Base-by-base conservation (phyloP, 2,888 invertebrate species). In the Litoditis marina region DNA sequence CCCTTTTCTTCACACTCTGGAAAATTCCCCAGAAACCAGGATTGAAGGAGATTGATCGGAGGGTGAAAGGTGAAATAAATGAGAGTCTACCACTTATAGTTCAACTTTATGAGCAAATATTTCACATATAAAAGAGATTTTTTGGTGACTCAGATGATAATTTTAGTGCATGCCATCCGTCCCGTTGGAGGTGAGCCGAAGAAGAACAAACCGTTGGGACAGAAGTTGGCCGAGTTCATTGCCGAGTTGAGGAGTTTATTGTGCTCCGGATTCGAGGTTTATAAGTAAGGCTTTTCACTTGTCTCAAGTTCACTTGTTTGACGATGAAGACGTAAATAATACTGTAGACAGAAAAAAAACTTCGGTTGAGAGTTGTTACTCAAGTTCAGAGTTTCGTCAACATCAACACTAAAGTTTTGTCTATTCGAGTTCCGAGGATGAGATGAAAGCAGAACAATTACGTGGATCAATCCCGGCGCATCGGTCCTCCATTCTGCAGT, bases 1-100 rank as follows among this genome's bases (percentile, higher is more conserved):
- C 75, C 3, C 63, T 74, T 25, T 25, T 68, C 44, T 76, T 69
- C 56, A 65, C 71, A 1, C 25, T 77, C 11, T 65, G 64, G 60
- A 46, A 64, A 39, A 76, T 76, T 11, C 76, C 76, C 16, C 76
- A 76, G 56, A 58, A 52, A 28, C 58, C 63, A 0, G 63, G 63
- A 27, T 39, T 63, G 4, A 39, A 63, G 19, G 63, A 63, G 36
- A 51, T 63, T 31, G 63, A 63, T 25, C 34, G 63, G 13, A 63
- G 46, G 31, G 52, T 44, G 25, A 51, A 32, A 13, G 58, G 57
- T 58, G 25, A 5, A n/a, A n/a, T n/a, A n/a, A n/a, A n/a, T n/a
- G n/a, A n/a, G n/a, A n/a, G n/a, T n/a, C n/a, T n/a, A n/a, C n/a
- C n/a, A n/a, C n/a, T n/a, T n/a, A n/a, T n/a, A n/a, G n/a, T n/a